A percentile compares a stretch with the other conserved stretches of the same genome.
Conservation (phyloP, 2,113 vertebrate genomes). For the Oriolus oriolus region DNA sequence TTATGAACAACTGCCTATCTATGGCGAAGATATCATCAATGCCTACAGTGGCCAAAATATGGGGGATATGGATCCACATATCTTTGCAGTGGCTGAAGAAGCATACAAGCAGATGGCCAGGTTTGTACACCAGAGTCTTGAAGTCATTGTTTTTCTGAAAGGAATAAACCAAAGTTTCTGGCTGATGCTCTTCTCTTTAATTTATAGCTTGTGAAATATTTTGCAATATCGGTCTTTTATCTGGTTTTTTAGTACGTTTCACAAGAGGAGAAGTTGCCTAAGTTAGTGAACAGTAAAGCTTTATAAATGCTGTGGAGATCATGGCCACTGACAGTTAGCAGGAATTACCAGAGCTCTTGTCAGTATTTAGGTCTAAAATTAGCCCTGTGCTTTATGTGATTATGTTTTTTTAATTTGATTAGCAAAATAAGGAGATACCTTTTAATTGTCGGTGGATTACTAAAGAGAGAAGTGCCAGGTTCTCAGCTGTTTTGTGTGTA, state of each 20-base stretch:
- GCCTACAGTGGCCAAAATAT: conserved; percentile 98
- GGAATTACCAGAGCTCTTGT: background rate
- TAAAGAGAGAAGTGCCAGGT: background rate
- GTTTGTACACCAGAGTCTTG: conserved; percentile 68
- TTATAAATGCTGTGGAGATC: background rate
- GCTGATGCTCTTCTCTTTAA: background rate
- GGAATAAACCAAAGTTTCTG: background rate
- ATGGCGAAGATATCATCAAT: conserved; percentile 96
- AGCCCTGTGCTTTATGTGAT: background rate
- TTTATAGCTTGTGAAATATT: background rate
- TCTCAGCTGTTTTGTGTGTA: background rate
- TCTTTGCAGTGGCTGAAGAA: conserved; percentile 97
- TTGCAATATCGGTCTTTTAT: background rate
- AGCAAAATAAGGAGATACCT: background rate
- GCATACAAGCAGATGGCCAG: conserved; percentile 99
- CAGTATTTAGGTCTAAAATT: conserved; percentile 9
- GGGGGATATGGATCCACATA: conserved; percentile 99
- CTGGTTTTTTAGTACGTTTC: background rate
- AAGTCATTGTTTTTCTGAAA: background rate
- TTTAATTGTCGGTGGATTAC: background rate
- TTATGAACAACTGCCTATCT: conserved; percentile 94
- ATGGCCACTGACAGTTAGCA: background rate
- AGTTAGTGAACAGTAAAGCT: background rate
- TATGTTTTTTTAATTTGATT: background rate
- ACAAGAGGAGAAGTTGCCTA: background rate